Base-by-base conservation (phyloP, 2,888 invertebrate genomes). In the Beris morrisii region DNA sequence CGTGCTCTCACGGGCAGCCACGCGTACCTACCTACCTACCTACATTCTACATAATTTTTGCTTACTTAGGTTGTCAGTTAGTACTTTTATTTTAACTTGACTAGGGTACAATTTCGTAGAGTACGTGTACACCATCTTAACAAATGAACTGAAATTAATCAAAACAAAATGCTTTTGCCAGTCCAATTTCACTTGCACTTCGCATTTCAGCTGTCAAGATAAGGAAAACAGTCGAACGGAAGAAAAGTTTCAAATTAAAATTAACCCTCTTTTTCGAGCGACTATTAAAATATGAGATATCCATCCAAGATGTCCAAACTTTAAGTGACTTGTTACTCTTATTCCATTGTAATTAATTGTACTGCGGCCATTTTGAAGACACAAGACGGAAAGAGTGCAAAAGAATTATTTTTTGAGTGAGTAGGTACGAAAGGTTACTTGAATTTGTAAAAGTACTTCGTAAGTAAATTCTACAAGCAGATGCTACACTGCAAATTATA, bases 241-340 rank as follows among this genome's bases (percentile, higher is more conserved):
- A 48, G 48, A 13, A 48, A 48, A 48, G 48, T 15, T 15, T 13
- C 7, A 38, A 38, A 38, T 38, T 38, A 38, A 38, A 38, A 1
- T 38, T 5, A 38, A 38, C 38, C 38, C 38, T 38, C 38, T 38
- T 9, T 9, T 38, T 38, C n/a, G 48, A 48, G 6, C 48, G 7
- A 11, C 48, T 2, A 13, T 31, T 61, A 61, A 61, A 61, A 50
- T 61, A 61, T 61, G 59, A 61, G 59, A 61, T 50, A 61, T 61
- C 59, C 45, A 45, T 61, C 59, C 59, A 61, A 61, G n/a, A 61
- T 61, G 59, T 61, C 59, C 59, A 61, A 61, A 61, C 32, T 61
- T 61, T 61, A 50, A 61, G 45, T 61, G 50, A 61, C 50, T 61
- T 61, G 38, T 38, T 58, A 44, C 45, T 46, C 46, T 45, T 46